Evolutionary conservation across 2,888 invertebrate genomes (phyloP).

Genomic region (Tinea semifulvella): DNA sequence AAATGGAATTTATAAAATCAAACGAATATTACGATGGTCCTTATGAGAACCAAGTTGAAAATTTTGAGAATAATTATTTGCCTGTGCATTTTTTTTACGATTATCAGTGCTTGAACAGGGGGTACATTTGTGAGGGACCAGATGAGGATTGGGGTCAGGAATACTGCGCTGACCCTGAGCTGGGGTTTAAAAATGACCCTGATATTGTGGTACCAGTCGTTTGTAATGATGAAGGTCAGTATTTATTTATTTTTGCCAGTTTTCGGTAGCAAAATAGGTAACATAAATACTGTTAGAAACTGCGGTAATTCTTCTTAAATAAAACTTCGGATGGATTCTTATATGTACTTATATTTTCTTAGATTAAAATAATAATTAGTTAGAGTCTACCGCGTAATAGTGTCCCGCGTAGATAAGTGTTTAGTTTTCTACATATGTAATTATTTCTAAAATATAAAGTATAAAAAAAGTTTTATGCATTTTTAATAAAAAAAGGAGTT

Average conservation of each 20-base stretch:
- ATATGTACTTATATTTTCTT: too few relatives aligned
- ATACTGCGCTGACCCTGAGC: constrained; percentile 24
- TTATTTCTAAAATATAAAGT: too few relatives aligned
- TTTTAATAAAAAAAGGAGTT: too few relatives aligned
- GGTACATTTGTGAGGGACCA: not conserved
- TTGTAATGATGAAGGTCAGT: constrained; percentile 39
- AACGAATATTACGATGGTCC: constrained; percentile 19
- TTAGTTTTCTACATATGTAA: too few relatives aligned
- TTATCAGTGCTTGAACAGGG: constrained; percentile 21
- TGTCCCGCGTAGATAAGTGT: too few relatives aligned
- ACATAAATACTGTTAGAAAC: too few relatives aligned
- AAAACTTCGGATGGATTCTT: too few relatives aligned
- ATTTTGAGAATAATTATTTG: constrained; percentile 1
- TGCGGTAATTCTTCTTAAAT: too few relatives aligned
- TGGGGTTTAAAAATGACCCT: constrained; percentile 37
- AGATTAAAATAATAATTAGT: too few relatives aligned
- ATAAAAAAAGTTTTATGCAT: too few relatives aligned
- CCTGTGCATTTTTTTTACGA: constrained; percentile 13
- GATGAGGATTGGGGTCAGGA: constrained; percentile 23
- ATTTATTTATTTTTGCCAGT: not conserved
- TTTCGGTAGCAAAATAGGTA: too few relatives aligned
- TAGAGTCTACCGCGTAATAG: too few relatives aligned
- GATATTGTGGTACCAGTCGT: constrained; percentile 22
- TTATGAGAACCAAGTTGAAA: not conserved
- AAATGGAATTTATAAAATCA: constrained; percentile 37